A percentile compares a stretch with the other conserved stretches of the same genome.
These are phyloP conservation scores for Daphoenositta chrysoptera DNA, from an alignment of 2,113 vertebrate species.

Conservation along the genomic window DNA sequence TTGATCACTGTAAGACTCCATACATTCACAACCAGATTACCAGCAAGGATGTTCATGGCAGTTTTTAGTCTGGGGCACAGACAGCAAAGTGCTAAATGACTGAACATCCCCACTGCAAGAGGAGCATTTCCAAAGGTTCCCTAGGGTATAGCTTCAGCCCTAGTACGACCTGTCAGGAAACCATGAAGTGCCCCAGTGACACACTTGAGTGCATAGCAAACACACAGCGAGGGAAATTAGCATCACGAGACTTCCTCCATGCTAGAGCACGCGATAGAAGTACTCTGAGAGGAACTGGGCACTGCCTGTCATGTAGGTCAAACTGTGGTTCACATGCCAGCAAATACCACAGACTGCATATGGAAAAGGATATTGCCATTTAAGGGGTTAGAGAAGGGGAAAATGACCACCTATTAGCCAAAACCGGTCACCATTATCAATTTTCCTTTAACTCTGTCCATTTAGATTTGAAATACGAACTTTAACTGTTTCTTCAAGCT, in stretches of 20 bases:
- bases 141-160: background rate
- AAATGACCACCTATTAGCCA: background rate
- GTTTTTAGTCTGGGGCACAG: background rate
- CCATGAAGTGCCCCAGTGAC: background rate
- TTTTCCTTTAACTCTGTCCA: background rate
- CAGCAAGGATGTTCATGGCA: background rate
- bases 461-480: background rate
- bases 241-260: background rate
- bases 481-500: background rate
- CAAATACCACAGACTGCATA: background rate
- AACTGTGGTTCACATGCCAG: background rate
- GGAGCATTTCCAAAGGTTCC: background rate
- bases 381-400: background rate
- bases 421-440: background rate
- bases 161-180: background rate
- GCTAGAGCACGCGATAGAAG: background rate
- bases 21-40: background rate
- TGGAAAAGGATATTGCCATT: background rate
- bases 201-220: background rate
- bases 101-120: background rate
- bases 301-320: fast-evolving
- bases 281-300: background rate
- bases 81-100: background rate
- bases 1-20: background rate
- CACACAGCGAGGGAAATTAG: fast-evolving